A percentile compares a stretch with the other conserved stretches of the same genome.
Evolutionary conservation across 2,797 vertebrate genomes (phyloP).

Genomic region (Spinibarbus caldwelli): DNA sequence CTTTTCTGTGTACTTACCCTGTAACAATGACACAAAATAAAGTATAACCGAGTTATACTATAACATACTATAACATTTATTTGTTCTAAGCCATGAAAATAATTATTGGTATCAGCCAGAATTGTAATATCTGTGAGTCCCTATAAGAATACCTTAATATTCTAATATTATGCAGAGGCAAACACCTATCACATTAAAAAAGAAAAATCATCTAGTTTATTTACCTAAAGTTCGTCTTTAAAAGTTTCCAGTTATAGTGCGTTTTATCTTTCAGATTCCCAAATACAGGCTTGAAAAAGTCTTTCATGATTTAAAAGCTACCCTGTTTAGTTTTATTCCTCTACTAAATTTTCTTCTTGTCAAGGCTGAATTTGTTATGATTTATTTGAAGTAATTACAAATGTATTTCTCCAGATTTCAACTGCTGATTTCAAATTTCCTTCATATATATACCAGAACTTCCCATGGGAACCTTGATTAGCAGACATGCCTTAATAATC

Average conservation of each 20-base stretch:
- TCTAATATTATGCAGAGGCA: background rate
- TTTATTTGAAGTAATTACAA: background rate
- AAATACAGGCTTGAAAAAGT: background rate
- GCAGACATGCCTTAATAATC: background rate
- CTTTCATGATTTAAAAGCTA: background rate
- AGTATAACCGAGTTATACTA: no score
- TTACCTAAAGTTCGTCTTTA: background rate
- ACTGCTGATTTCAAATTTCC: conserved; percentile 4
- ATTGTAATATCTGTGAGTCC: no score
- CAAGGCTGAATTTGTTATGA: conserved; percentile 10
- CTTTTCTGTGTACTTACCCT: no score
- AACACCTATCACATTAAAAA: background rate
- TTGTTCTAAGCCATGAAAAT: no score
- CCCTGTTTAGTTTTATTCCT: background rate
- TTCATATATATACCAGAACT: background rate
- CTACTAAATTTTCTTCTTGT: background rate
- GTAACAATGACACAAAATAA: no score
- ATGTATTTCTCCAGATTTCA: background rate
- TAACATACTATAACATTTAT: no score
- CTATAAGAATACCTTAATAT: no score
- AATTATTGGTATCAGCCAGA: no score
- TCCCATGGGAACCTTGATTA: conserved; percentile 11
- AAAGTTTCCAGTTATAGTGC: no score
- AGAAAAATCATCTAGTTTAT: no score
- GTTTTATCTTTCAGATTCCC: background rate